Evolutionary conservation across 2,113 vertebrate genomes (phyloP).

Genomic region (Hiodon alosoides): DNA sequence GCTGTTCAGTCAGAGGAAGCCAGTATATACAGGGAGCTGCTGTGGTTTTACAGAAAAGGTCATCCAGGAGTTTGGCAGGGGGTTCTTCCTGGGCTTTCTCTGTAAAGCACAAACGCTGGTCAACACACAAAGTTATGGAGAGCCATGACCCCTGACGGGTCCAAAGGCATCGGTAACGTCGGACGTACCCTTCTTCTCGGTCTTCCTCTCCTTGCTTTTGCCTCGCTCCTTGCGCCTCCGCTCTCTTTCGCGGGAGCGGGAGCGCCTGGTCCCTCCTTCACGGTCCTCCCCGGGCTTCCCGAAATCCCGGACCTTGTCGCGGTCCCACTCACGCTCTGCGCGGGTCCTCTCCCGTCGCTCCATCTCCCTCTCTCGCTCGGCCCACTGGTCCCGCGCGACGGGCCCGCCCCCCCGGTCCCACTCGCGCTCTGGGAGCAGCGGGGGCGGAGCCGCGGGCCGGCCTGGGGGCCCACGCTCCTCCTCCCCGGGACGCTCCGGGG

Average conservation of each 20-base stretch:
- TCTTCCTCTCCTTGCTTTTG: slow-evolving; percentile 80
- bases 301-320: slow-evolving; percentile 81
- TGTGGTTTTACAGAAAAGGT: slow-evolving; percentile 89
- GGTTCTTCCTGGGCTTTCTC: slow-evolving; percentile 82
- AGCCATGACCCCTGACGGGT: neutral
- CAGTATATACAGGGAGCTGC: slow-evolving; percentile 89
- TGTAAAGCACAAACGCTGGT: slow-evolving; percentile 34
- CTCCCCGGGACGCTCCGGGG: slow-evolving; percentile 54
- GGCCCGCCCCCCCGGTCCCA: slow-evolving; percentile 34
- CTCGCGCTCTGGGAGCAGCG: slow-evolving; percentile 50
- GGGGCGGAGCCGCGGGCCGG: slow-evolving; percentile 34
- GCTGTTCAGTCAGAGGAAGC: slow-evolving; percentile 83
- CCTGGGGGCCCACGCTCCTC: slow-evolving; percentile 26
- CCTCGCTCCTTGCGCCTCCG: slow-evolving; percentile 74
- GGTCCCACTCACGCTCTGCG: slow-evolving; percentile 66
- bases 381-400: slow-evolving; percentile 60
- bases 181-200: slow-evolving; percentile 77
- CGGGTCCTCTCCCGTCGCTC: slow-evolving; percentile 47
- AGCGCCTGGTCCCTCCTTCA: slow-evolving; percentile 41
- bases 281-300: slow-evolving; percentile 50
- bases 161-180: neutral
- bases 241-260: slow-evolving; percentile 75
- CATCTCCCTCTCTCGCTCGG: slow-evolving; percentile 51
- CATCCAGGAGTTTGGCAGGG: slow-evolving; percentile 81
- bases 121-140: neutral